Evolutionary conservation across 2,888 invertebrate genomes (phyloP), one percentile per base, ranked within the genome.

Genomic region (Hirtodrosophila duncani): DNA sequence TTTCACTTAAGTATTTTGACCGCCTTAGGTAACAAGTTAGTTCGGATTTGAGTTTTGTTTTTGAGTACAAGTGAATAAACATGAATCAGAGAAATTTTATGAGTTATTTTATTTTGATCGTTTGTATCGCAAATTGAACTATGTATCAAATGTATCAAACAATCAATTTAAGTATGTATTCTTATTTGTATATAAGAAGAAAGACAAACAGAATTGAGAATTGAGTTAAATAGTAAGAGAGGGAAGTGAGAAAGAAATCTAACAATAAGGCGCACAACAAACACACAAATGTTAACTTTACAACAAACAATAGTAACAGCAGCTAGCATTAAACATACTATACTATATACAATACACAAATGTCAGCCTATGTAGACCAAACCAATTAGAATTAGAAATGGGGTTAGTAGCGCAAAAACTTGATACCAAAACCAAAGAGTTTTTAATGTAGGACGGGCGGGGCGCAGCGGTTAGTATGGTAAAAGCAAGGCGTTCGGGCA

Each of bases 1-100:
- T 72, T 75, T 79, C 77, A 63, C 63, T 74, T 74, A 78, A 79
- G 75, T 79, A 79, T 72, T 79, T 79, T 75, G 75, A 72, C 79
- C 72, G 79, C 77, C 75, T 75, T 69, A 75, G 75, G 72, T 79
- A 72, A 75, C 69, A 67, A 79, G 72, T 68, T 75, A 79, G 79
- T 75, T 79, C 75, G 75, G 75, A 77, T 79, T 75, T 66, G 66
- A 67, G 66, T 66, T 56, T 63, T 60, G 71, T 75, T 52, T 53
- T 55, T 56, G 69, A 77, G 67, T 74, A n/a, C n/a, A 69, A 75
- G 72, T 79, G 75, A 74, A 74, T 78, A 74, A 70, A 74, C 56
- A 78, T 74, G 72, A 74, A 74, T 74, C 66, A 78, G 72, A 74
- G 66, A 74, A 70, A 67, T 78, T 78, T 63, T n/a, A 66, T 66